phyloP scores from a whole-genome alignment of 2,797 vertebrate species.

The Clarias laeviceps region DNA sequence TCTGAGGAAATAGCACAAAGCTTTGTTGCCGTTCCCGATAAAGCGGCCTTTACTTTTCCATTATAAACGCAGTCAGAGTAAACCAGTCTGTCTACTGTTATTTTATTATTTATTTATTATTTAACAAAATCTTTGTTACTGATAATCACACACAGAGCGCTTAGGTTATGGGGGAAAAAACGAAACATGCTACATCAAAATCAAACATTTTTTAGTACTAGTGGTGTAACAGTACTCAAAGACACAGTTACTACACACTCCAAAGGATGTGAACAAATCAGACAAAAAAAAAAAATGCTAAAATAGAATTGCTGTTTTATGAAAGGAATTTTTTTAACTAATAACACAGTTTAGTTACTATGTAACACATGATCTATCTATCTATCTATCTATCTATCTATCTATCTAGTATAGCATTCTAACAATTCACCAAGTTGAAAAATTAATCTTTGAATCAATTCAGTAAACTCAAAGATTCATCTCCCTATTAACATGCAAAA shows the following conservation, averaged over 20 bases:
- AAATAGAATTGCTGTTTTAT: background rate
- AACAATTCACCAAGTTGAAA: too few relatives aligned
- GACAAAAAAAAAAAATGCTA: background rate
- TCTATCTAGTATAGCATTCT: background rate
- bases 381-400: too few relatives aligned
- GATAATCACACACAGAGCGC: slow-evolving; percentile 2
- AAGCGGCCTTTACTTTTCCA: background rate
- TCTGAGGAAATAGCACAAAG: background rate
- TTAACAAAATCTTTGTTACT: background rate
- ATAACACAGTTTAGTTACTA: background rate
- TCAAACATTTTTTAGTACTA: background rate
- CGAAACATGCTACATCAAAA: background rate
- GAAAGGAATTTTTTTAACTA: background rate
- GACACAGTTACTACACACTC: background rate
- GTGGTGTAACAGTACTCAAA: background rate
- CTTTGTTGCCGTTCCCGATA: background rate
- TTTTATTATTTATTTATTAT: too few relatives aligned
- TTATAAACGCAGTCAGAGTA: background rate
- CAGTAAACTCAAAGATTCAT: background rate
- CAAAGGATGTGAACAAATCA: background rate
- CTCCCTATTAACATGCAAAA: background rate
- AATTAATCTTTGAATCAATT: background rate
- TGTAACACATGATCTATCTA: background rate
- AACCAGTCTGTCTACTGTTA: background rate
- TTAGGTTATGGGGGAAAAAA: too few relatives aligned